Percentiles rank a stretch among this genome's conserved stretches.
Conservation (phyloP, 2,113 vertebrate genomes). For the Falcunculus frontatus region DNA sequence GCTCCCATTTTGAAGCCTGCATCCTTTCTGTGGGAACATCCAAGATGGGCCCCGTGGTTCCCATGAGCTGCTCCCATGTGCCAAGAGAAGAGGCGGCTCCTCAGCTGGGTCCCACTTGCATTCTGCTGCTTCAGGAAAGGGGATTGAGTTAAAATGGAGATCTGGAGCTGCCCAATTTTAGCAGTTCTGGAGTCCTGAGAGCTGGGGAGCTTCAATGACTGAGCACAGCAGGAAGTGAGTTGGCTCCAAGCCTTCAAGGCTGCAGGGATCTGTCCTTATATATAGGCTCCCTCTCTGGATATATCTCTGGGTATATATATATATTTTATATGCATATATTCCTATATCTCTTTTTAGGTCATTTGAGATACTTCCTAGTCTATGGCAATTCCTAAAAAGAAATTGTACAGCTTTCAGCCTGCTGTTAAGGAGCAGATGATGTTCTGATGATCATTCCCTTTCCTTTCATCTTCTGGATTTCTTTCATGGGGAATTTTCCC, state of each 20-base stretch:
- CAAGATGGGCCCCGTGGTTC: not conserved
- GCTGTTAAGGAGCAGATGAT: not conserved
- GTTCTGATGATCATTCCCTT: not conserved
- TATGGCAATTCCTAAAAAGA: slow-evolving; percentile 22
- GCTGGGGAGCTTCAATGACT: not conserved
- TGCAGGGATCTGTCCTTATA: slow-evolving; percentile 3
- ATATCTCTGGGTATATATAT: not conserved
- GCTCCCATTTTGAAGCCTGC: not conserved
- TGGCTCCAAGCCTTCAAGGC: not conserved
- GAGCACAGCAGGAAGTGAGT: slow-evolving; percentile 3
- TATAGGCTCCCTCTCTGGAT: not conserved
- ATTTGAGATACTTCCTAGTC: not conserved
- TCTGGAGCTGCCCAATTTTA: slow-evolving; percentile 1
- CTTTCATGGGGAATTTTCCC: not conserved
- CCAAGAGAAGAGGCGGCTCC: not conserved
- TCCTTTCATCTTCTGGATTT: not conserved
- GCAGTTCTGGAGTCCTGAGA: not conserved
- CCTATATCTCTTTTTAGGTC: not conserved
- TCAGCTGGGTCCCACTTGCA: not conserved
- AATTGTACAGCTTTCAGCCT: not conserved
- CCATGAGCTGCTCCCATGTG: not conserved
- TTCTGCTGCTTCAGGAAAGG: not conserved
- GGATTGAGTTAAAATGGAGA: not conserved
- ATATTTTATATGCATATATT: not conserved
- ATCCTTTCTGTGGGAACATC: not conserved